Conservation (phyloP, 2,797 vertebrate genomes). For the Oryzias sinensis region DNA sequence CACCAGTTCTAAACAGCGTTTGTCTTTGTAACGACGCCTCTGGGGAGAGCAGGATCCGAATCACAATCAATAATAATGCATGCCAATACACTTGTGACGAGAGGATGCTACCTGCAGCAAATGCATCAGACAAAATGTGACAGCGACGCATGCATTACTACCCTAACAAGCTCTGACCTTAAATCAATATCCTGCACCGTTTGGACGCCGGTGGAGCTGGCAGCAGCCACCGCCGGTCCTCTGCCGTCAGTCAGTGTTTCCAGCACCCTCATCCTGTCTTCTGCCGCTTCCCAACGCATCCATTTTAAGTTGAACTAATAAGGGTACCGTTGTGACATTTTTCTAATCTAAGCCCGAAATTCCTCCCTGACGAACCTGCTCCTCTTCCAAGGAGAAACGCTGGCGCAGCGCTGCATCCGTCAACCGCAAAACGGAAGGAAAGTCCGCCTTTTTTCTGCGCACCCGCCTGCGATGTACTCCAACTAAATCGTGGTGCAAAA, state of each 20-base stretch:
- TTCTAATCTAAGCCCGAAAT: not conserved
- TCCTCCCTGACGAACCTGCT: constrained; percentile 20
- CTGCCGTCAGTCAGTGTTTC: not conserved
- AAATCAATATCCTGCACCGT: constrained; percentile 27
- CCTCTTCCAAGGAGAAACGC: constrained; percentile 49
- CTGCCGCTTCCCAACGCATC: not conserved
- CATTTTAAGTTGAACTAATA: constrained; percentile 8
- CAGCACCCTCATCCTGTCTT: not conserved
- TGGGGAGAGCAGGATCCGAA: not conserved
- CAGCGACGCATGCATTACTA: constrained; percentile 13
- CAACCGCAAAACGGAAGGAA: constrained; percentile 32
- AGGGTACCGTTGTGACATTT: constrained; percentile 6
- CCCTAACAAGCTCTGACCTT: constrained; percentile 47
- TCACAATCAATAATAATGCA: not conserved
- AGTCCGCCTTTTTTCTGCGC: constrained; percentile 26
- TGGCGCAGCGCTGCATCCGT: constrained; percentile 64
- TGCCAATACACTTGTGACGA: constrained; percentile 1
- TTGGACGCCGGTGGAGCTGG: constrained; percentile 6
- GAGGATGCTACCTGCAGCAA: constrained; percentile 43
- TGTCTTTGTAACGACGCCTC: no score
- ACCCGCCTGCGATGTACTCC: constrained; percentile 2
- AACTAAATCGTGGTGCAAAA: constrained; percentile 22
- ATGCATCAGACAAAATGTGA: constrained; percentile 35
- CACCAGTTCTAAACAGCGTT: no score
- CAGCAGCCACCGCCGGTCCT: not conserved